Conservation (phyloP, 1,140 invertebrate genomes). For the Brachionus sp. region DNA sequence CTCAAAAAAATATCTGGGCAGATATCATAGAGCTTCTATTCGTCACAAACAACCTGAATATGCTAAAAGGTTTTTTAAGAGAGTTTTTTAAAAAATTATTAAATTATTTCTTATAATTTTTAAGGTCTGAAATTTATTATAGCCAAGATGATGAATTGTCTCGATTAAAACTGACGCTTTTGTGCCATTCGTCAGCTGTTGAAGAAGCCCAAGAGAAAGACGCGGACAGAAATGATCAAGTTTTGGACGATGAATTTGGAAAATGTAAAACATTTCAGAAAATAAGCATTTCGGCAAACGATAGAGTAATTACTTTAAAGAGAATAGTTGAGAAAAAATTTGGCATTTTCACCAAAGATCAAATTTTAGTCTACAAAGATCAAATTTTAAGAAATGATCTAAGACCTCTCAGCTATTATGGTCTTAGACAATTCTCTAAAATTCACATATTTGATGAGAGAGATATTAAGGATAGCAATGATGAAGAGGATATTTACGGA, state of each 20-base stretch:
- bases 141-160: neutral
- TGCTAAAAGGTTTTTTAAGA: neutral
- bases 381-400: conserved; percentile 34
- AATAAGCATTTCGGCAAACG: conserved; percentile 13
- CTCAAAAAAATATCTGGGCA: conserved; percentile 15
- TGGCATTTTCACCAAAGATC: conserved; percentile 7
- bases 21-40: neutral
- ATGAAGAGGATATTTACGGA: conserved; percentile 33
- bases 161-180: neutral
- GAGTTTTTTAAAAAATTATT: neutral
- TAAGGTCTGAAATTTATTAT: neutral
- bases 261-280: conserved; percentile 41
- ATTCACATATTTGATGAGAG: conserved; percentile 44
- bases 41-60: neutral
- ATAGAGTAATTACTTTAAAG: conserved; percentile 39
- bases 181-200: conserved; percentile 41
- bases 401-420: conserved; percentile 11
- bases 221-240: neutral
- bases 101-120: neutral
- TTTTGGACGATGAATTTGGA: conserved; percentile 29
- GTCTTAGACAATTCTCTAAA: neutral
- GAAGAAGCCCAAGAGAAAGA: neutral
- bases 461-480: conserved; percentile 37
- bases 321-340: conserved; percentile 43
- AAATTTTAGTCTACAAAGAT: conserved; percentile 45